Evolutionary conservation across 1,140 invertebrate species (phyloP), one percentile per base, ranked within the genome.

Genomic region (Brachionus rotundiformis): DNA sequence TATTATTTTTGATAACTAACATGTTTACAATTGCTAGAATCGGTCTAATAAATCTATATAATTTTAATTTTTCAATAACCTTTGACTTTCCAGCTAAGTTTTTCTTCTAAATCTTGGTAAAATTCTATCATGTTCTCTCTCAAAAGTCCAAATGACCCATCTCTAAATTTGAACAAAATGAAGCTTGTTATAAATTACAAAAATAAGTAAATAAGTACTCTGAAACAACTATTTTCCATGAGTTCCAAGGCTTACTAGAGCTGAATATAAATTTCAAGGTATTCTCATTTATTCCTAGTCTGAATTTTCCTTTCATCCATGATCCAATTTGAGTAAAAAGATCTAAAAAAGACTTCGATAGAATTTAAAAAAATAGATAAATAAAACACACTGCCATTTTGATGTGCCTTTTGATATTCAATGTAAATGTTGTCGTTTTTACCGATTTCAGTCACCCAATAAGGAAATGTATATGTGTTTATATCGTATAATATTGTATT

Each of bases 221-320:
- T 6, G 76, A 79, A 25, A 79, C 25, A 63, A 16, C 44, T n/a
- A 79, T 11, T 79, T 79, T 79, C 76, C 76, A 79, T 39, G 16
- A 1, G 59, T 79, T 79, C 76, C 76, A 79, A 2, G 76, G 76
- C 25, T 63, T 79, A 41, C 76, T 79, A 11, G 76, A 79, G 5
- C 29, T 63, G 25, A 79, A 79, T 6, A 79, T 79, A 41, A 79
- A 79, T 41, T 59, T 79, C 8, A 79, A 59, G 16, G 44, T 39
- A 36, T 63, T 79, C 59, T 79, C 76, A 13, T 79, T 36, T 23
- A 47, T 59, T 23, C 36, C 36, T 1, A 63, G 11, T 39, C 49
- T 25, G 10, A 79, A 63, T 39, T 33, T 39, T 23, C 76, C 47
- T 61, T 79, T 79, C 29, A 79, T 59, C 76, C 76, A 79, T 59